A percentile compares a stretch with the other conserved stretches of the same genome.
Conservation (phyloP, 1,140 invertebrate species). For the Rhopalosiphum padi region DNA sequence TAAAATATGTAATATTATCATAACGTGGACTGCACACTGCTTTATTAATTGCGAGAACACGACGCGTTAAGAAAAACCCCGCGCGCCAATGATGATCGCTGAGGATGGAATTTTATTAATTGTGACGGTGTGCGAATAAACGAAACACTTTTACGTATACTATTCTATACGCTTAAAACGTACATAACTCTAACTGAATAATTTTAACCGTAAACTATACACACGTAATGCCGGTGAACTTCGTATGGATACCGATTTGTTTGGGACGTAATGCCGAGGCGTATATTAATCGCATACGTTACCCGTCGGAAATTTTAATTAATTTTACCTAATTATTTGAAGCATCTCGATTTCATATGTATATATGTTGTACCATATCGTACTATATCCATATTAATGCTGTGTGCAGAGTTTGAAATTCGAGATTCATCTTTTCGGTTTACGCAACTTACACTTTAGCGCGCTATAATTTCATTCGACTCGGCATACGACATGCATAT, state of each 20-base stretch:
- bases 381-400: neutral
- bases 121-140: neutral
- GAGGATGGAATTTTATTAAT: neutral
- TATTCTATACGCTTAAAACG: neutral
- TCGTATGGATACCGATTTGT: slow-evolving; percentile 3
- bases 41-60: too few species aligned
- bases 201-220: neutral
- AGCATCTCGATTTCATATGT: neutral
- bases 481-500: neutral
- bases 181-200: neutral
- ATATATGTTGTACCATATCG: too few species aligned
- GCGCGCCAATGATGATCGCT: neutral
- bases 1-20: too few species aligned
- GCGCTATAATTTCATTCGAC: neutral
- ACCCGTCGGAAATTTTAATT: slow-evolving; percentile 17
- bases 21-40: too few species aligned
- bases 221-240: neutral
- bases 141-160: neutral
- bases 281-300: neutral
- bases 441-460: neutral
- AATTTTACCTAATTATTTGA: slow-evolving; percentile 30
- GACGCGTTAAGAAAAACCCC: too few species aligned
- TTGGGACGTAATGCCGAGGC: neutral
- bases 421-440: neutral
- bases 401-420: neutral